Base-by-base conservation (phyloP, 1,140 invertebrate species). In the Saxidomus purpurata region DNA sequence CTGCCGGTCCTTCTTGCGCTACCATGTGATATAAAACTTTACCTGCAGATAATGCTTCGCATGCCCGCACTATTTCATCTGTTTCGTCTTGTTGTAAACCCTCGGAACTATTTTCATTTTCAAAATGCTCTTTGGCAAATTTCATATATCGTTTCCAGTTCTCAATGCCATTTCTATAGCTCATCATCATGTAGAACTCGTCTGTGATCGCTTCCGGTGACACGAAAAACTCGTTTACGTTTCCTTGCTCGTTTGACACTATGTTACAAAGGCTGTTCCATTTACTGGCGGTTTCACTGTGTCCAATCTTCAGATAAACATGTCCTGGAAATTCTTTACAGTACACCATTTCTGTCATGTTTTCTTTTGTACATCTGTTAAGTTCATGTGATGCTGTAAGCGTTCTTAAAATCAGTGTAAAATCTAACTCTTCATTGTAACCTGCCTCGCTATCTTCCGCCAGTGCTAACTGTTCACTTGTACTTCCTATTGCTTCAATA, bases 241-340 rank as follows among this genome's bases (percentile, higher is more conserved):
- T 55, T 55, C 52, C 52, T 19, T 55, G 9, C n/a, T 55, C 52
- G n/a, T 55, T 55, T 55, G 52, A 55, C 15, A 55, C 22, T 55
- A 55, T 55, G 52, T 55, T 55, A 55, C 52, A 55, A 55, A 55
- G n/a, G 52, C n/a, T 55, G n/a, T 55, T 55, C 52, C 52, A 55
- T 22, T 4, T 55, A 55, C 52, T 55, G 3, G 52, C 52, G 15
- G 52, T 55, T 15, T 55, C 19, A 22, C 52, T 19, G 3, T 55
- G 4, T 55, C 2, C 15, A 55, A 55, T 55, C 3, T 55, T 55
- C 4, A 55, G 8, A 55, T 55, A 55, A 55, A 55, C 52, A 55
- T 55, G 52, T 15, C 52, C 52, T 22, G 52, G 52, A 55, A 55
- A 55, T 55, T 55, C 52, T 4, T 13, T 55, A 11, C 15, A 55